Base-by-base conservation (phyloP, 2,888 invertebrate species). In the Drosophila merina region DNA sequence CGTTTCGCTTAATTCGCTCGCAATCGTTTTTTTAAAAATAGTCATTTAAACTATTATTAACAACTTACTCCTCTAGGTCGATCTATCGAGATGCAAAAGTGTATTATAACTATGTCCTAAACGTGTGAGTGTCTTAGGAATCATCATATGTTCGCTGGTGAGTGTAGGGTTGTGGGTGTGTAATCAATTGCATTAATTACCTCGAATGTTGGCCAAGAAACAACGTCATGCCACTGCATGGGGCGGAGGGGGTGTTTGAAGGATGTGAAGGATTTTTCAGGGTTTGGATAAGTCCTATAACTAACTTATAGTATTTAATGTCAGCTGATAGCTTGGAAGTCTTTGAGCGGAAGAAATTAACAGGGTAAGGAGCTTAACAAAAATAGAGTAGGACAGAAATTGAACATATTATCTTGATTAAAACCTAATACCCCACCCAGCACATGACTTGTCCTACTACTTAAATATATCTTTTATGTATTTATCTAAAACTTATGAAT, bases 181-280 rank as follows among this genome's bases (percentile, higher is more conserved):
- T 78, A 86, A 81, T 81, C 85, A 86, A 84, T 81, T 81, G 82
- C 64, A 78, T 86, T 84, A 81, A 81, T 84, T 86, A 86, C 85
- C 55, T 56, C 76, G 66, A 74, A 74, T 64, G 71, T 86, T 81
- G 87, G 81, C 81, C 82, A 85, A 81, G 74, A 81, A 74, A 74
- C 66, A 57, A 62, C 50, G 69, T 58, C 82, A 69, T 74, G n/a
- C n/a, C n/a, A n/a, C n/a, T n/a, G 79, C 72, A 62, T n/a, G 31
- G 55, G 48, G 67, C 68, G 30, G 26, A 20, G 10, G 40, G 12
- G 28, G 40, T 20, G 14, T 30, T 28, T 4, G 28, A 28, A 6
- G 28, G 28, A n/a, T 14, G 3, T 4, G 14, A 28, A 59, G 58
- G 20, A 33, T 49, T 25, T 40, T 14, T 28, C 20, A n/a, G 28